Percentiles rank a stretch among this genome's conserved stretches.
Evolutionary conservation across 2,888 invertebrate species (phyloP).

Genomic region (Halictus ligatus): DNA sequence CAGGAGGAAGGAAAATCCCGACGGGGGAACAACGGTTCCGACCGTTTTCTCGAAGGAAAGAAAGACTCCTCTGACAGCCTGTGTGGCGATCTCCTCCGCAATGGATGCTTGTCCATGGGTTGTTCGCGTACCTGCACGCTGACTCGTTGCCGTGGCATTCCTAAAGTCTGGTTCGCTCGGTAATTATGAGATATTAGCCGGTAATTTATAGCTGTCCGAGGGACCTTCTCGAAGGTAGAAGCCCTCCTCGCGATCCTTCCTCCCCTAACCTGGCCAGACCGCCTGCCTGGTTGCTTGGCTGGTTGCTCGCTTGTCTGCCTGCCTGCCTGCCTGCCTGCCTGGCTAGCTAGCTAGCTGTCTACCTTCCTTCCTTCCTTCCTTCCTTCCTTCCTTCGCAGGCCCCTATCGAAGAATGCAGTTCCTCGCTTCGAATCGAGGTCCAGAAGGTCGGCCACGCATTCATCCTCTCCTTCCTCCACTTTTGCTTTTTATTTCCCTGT

Average conservation of each 20-base stretch:
- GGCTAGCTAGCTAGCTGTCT: neutral
- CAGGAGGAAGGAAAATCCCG: neutral
- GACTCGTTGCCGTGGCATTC: slow-evolving; percentile 74
- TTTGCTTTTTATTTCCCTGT: neutral
- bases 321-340: neutral
- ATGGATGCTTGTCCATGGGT: neutral
- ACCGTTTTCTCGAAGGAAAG: neutral
- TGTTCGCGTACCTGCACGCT: slow-evolving; percentile 74
- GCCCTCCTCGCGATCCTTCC: slow-evolving; percentile 52
- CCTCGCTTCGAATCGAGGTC: slow-evolving; percentile 49
- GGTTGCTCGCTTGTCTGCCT: neutral
- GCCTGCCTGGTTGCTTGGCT: neutral
- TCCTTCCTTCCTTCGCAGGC: neutral
- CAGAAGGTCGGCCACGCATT: slow-evolving; percentile 63
- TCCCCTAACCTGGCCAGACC: neutral
- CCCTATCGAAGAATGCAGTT: slow-evolving; percentile 55
- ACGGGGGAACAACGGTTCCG: neutral
- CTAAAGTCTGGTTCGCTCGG: slow-evolving; percentile 74
- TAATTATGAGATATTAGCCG: slow-evolving; percentile 82
- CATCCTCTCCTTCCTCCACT: slow-evolving; percentile 17
- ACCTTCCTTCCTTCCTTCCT: neutral
- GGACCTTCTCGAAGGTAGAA: slow-evolving; percentile 69
- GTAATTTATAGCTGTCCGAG: slow-evolving; percentile 80
- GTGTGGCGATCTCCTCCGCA: neutral
- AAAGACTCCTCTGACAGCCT: neutral